These are phyloP conservation scores for Oxycera nigricornis DNA, from an alignment of 2,888 invertebrate genomes.

Conservation along the genomic window DNA sequence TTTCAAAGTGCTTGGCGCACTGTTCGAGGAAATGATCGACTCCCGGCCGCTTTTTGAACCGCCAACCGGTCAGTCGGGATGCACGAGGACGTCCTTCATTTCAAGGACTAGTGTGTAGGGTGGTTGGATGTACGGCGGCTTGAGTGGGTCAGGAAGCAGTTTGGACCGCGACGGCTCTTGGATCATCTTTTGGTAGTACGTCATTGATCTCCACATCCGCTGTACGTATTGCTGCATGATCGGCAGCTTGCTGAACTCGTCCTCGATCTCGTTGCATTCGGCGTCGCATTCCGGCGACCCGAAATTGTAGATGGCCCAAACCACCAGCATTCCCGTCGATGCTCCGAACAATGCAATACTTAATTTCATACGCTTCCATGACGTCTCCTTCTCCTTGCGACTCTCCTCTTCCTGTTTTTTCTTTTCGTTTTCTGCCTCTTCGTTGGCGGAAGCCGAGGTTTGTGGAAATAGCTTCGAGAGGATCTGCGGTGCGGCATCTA, in stretches of 20 bases:
- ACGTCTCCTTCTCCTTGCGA: slow-evolving; percentile 70
- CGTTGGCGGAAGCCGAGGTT: slow-evolving; percentile 62
- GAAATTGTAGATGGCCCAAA: slow-evolving; percentile 72
- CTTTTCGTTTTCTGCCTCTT: slow-evolving; percentile 64
- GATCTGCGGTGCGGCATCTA: slow-evolving; percentile 54
- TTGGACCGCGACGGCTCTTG: slow-evolving; percentile 94
- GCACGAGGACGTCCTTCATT: slow-evolving; percentile 93
- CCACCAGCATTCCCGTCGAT: slow-evolving; percentile 66
- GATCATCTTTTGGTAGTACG: slow-evolving; percentile 79
- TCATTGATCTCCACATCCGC: slow-evolving; percentile 74
- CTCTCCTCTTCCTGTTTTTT: slow-evolving; percentile 67
- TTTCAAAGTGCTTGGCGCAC: slow-evolving; percentile 91
- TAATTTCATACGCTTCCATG: slow-evolving; percentile 77
- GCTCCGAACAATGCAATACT: slow-evolving; percentile 70
- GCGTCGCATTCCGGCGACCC: slow-evolving; percentile 78
- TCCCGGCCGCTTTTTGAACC: slow-evolving; percentile 97
- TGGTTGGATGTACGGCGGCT: slow-evolving; percentile 91
- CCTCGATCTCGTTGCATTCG: slow-evolving; percentile 74
- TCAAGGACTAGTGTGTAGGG: slow-evolving; percentile 95
- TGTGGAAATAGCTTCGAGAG: slow-evolving; percentile 69
- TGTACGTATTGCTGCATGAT: slow-evolving; percentile 73
- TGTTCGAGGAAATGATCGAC: slow-evolving; percentile 93
- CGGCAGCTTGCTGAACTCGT: slow-evolving; percentile 77
- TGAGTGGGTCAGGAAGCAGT: slow-evolving; percentile 89
- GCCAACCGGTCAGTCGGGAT: slow-evolving; percentile 99